Evolutionary conservation across 2,113 vertebrate species (phyloP), one percentile per base, ranked within the genome.

Genomic region (Psammodynastes pulverulentus): DNA sequence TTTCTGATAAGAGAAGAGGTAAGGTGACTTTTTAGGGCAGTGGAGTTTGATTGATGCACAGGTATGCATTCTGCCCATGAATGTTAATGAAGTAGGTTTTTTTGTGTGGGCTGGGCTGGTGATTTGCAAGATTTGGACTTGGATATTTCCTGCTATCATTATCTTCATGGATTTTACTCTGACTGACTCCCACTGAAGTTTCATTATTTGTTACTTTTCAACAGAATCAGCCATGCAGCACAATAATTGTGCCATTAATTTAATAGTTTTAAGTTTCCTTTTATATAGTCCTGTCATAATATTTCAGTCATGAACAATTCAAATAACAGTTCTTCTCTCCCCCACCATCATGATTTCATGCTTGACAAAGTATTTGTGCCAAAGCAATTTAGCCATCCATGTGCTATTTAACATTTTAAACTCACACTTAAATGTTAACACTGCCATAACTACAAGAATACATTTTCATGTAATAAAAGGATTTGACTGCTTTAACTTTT

Each of bases 51-150:
- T 15, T 67, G 62, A 34, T 34, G 29, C 13, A 17, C 29, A 67
- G 72, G 52, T 86, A 46, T 54, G 43, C 10, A 88, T 84, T 84
- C 62, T 48, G 19, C 51, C 1, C 8, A 34, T 29, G 15, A 84
- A 89, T 62, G 17, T 46, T 89, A 89, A 89, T 67, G 26, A 92
- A 51, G 45, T 23, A 86, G n/a, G 21, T 51, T 89, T 58, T 92
- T 5, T 56, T 89, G 79, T 43, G 88, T 88, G 58, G 62, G 58
- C 43, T 88, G 49, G 34, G 34, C 34, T 49, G 56, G 15, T 0
- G 19, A 24, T 39, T 84, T 45, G 46, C 56, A 89, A 62, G 52
- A 45, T 58, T 43, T 48, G 52, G 10, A 6, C 17, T 84, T 46
- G 49, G 39, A 10, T 53, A 56, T 46, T 53, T 84, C 62, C 39